Evolutionary conservation across 2,113 vertebrate genomes (phyloP).

Genomic region (Seriola rivoliana): DNA sequence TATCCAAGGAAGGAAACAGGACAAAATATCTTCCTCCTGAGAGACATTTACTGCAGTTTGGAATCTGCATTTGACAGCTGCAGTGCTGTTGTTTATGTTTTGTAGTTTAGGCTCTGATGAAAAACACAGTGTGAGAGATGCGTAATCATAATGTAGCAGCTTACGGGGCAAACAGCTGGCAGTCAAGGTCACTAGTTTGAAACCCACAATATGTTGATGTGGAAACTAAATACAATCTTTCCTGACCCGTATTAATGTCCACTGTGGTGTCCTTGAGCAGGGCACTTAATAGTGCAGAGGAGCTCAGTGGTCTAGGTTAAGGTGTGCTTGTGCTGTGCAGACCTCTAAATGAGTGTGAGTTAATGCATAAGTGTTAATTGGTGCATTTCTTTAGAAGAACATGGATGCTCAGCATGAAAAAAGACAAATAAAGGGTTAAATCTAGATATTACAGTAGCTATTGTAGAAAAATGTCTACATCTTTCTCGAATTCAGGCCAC

Average conservation of each 20-base stretch:
- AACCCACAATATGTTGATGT: conserved; percentile 17
- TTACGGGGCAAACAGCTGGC: conserved; percentile 55
- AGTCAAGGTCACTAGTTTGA: conserved; percentile 53
- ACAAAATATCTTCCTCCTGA: conserved; percentile 35
- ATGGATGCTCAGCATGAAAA: conserved; percentile 55
- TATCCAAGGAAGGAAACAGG: conserved; percentile 20
- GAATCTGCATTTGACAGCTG: conserved; percentile 57
- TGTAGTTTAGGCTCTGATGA: conserved; percentile 59
- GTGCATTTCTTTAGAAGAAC: conserved; percentile 30
- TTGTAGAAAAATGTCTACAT: conserved; percentile 40
- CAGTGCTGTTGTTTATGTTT: conserved; percentile 48
- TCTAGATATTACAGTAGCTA: conserved; percentile 49
- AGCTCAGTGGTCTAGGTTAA: conserved; percentile 1
- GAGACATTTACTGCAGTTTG: conserved; percentile 47
- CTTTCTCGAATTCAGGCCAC: conserved; percentile 44
- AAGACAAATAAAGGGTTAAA: conserved; percentile 59
- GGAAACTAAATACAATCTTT: conserved; percentile 3
- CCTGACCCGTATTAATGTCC: conserved; percentile 17
- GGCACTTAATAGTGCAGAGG: conserved; percentile 28
- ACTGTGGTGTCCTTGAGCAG: conserved; percentile 42
- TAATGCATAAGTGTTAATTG: conserved; percentile 34
- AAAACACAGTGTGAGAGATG: conserved; percentile 41
- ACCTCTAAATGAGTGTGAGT: conserved; percentile 15
- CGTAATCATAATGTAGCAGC: conserved; percentile 53
- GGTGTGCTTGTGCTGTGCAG: conserved; percentile 3